Percentiles rank a stretch among this genome's conserved stretches.
Evolutionary conservation across 2,113 vertebrate species (phyloP).

Genomic region (Malurus cyaneus): DNA sequence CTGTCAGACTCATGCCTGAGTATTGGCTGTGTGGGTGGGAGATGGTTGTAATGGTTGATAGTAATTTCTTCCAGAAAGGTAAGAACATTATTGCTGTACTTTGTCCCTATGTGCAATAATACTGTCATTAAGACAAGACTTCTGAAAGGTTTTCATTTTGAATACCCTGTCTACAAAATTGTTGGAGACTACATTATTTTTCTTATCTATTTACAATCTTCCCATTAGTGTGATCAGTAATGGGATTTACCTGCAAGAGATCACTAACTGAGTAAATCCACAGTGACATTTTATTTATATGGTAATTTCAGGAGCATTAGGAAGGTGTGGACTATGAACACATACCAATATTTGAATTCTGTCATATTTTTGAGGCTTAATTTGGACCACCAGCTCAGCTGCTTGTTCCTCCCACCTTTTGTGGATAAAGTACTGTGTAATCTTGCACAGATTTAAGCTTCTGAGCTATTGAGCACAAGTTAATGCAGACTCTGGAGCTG

Average conservation of each 20-base stretch:
- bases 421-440: not conserved
- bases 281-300: not conserved
- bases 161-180: not conserved
- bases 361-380: not conserved
- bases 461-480: not conserved
- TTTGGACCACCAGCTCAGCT: not conserved
- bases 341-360: not conserved
- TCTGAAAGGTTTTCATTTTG: not conserved
- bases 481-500: not conserved
- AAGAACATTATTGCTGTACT: not conserved
- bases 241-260: not conserved
- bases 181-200: not conserved
- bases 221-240: not conserved
- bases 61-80: not conserved
- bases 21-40: not conserved
- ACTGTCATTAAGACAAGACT: not conserved
- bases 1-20: not conserved
- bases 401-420: not conserved
- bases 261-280: not conserved
- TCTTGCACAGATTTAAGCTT: not conserved
- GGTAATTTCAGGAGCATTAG: slow-evolving; percentile 2
- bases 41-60: not conserved
- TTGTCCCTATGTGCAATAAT: not conserved
- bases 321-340: not conserved
- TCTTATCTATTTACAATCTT: not conserved